Evolutionary conservation across 1,140 invertebrate genomes (phyloP).

Genomic region (Zaprionus taronus): DNA sequence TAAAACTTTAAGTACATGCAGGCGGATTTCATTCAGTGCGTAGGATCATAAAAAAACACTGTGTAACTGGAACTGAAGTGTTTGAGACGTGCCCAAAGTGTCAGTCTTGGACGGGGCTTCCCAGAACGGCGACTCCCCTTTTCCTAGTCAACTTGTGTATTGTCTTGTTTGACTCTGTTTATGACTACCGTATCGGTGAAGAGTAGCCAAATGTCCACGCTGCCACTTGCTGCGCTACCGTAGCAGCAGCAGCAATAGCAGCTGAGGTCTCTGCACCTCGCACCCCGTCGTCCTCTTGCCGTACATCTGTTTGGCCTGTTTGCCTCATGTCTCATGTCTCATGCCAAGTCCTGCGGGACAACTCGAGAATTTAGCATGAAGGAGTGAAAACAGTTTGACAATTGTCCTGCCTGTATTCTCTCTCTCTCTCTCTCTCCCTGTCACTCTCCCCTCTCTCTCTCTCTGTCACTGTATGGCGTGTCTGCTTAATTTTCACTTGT

Average conservation of each 20-base stretch:
- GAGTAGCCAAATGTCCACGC: conserved; percentile 37
- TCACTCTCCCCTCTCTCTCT: neutral
- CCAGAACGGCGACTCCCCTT: conserved; percentile 10
- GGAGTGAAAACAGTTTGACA: conserved; percentile 63
- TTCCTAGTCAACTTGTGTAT: neutral
- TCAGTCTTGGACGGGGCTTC: conserved; percentile 12
- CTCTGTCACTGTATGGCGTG: neutral
- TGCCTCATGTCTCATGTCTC: conserved; percentile 38
- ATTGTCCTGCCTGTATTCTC: conserved; percentile 12
- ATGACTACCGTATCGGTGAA: conserved; percentile 56
- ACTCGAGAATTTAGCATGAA: conserved; percentile 61
- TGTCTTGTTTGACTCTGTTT: conserved; percentile 45
- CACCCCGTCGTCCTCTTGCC: conserved; percentile 25
- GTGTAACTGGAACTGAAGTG: conserved; percentile 36
- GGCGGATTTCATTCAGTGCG: conserved; percentile 39
- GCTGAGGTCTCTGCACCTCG: neutral
- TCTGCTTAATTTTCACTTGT: conserved; percentile 49
- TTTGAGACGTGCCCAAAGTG: conserved; percentile 34
- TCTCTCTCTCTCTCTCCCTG: neutral
- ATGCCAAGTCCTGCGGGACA: conserved; percentile 40
- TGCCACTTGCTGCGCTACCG: conserved; percentile 55
- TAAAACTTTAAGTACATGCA: conserved; percentile 46
- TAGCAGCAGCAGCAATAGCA: conserved; percentile 4
- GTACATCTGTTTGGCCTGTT: conserved; percentile 28
- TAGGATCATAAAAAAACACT: conserved; percentile 39